phyloP scores from a whole-genome alignment of 2,888 invertebrate species.

The Eupithecia subfuscata region DNA sequence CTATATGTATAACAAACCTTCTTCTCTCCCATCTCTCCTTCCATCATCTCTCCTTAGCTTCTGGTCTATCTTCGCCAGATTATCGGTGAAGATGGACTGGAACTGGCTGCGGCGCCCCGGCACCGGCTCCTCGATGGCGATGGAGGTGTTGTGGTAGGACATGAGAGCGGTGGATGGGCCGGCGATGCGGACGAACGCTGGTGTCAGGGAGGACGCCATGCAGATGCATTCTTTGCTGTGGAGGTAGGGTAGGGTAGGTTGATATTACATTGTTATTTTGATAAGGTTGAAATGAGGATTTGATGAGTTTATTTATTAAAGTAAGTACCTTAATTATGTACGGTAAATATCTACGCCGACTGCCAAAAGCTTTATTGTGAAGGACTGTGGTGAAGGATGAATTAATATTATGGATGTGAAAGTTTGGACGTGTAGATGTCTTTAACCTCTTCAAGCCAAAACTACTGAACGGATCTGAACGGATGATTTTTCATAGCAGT shows the following conservation, averaged over 20 bases:
- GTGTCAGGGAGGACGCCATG: conserved; percentile 87
- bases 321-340: too few relatives aligned
- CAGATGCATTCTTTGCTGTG: conserved; percentile 83
- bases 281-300: too few relatives aligned
- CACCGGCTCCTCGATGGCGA: conserved; percentile 55
- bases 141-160: conserved; percentile 68
- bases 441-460: too few relatives aligned
- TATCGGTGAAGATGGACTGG: conserved; percentile 39
- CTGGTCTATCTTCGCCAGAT: conserved; percentile 35
- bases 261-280: neutral
- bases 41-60: conserved; percentile 22
- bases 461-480: too few relatives aligned
- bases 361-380: too few relatives aligned
- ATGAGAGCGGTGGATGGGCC: conserved; percentile 86
- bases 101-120: conserved; percentile 26
- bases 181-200: conserved; percentile 89
- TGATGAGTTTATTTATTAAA: too few relatives aligned
- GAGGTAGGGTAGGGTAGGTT: conserved; percentile 40
- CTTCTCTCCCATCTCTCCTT: conserved; percentile 9
- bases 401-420: too few relatives aligned
- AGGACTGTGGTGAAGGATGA: too few relatives aligned
- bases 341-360: too few relatives aligned
- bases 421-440: too few relatives aligned
- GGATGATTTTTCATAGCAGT: too few relatives aligned
- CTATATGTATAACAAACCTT: neutral